Evolutionary conservation across 2,113 vertebrate species (phyloP).

Genomic region (Lepidothrix coronata): DNA sequence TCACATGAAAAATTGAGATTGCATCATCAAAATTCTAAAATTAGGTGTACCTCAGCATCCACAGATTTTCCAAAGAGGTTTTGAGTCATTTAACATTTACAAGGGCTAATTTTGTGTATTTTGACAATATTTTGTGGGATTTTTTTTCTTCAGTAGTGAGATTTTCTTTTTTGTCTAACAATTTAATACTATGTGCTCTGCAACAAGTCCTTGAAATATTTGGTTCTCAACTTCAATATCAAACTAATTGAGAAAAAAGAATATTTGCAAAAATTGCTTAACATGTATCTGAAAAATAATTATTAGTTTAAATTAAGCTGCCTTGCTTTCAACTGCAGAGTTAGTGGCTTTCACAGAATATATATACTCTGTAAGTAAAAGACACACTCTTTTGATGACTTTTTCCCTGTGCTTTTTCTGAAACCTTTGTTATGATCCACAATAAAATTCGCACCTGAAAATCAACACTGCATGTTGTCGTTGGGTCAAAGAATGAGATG

Average conservation of each 20-base stretch:
- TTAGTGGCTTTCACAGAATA: not conserved
- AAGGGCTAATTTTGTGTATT: not conserved
- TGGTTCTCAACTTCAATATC: not conserved
- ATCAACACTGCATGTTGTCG: not conserved
- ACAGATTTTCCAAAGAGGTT: not conserved
- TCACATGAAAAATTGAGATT: not conserved
- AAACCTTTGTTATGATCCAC: conserved; percentile 37
- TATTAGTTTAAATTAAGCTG: not conserved
- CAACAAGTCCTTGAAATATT: not conserved
- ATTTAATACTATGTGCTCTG: not conserved
- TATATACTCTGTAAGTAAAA: not conserved
- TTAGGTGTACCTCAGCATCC: not conserved
- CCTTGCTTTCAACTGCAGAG: not conserved
- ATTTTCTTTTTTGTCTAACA: not conserved
- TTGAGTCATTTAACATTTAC: not conserved
- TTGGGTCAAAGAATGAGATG: not conserved
- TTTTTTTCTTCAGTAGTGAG: not conserved
- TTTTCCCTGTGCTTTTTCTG: conserved; percentile 11
- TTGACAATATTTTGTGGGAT: not conserved
- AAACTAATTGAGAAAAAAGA: not conserved
- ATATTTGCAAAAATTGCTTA: not conserved
- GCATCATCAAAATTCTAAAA: not conserved
- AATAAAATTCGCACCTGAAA: conserved; percentile 57
- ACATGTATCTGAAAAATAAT: not conserved
- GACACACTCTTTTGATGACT: not conserved